Base-by-base conservation (phyloP, 2,113 vertebrate genomes). In the Otus sunia region DNA sequence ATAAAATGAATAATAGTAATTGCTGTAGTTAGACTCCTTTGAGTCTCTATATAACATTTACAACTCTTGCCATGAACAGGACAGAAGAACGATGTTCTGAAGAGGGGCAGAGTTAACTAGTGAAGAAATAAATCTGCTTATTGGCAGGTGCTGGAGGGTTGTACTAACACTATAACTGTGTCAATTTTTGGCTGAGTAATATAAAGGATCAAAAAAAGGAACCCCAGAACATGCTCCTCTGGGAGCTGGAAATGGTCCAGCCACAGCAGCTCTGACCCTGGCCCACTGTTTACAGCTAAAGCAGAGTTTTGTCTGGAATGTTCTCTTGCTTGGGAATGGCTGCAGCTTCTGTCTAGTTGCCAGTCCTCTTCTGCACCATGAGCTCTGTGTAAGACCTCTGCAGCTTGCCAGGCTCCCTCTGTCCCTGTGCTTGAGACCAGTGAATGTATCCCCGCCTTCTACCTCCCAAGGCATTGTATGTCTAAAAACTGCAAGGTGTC, bases 111-210 rank as follows among this genome's bases (percentile, higher is more conserved):
- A 88, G 75, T 76, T 94, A 74, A 84, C 71, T 60, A 63, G 83
- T 32, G 63, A 56, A 88, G 56, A 69, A 75, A 90, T 72, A 92
- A 89, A 89, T 68, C 43, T 56, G 69, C 34, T 83, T 83, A 71
- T 84, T 96, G 94, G 55, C 86, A 91, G 96, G 78, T 92, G 92
- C 94, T 53, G 78, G 71, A 86, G 58, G 34, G 60, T 64, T 94
- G 53, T 84, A 63, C 50, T 71, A 53, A 37, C 53, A 8, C 56
- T 34, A 49, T 49, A 79, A 67, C 47, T 71, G 87, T 64, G 68
- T 81, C 89, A 76, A 0, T 64, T 49, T 92, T 90, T 73, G 75
- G 23, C 43, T 76, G n/a, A 90, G 21, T 69, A 78, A 67, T 63
- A 64, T 6, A 78, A 95, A 71, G 36, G 39, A 76, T 69, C 34